Evolutionary conservation across 2,797 vertebrate genomes (phyloP), one percentile per base, ranked within the genome.

Genomic region (Chrosomus eos): DNA sequence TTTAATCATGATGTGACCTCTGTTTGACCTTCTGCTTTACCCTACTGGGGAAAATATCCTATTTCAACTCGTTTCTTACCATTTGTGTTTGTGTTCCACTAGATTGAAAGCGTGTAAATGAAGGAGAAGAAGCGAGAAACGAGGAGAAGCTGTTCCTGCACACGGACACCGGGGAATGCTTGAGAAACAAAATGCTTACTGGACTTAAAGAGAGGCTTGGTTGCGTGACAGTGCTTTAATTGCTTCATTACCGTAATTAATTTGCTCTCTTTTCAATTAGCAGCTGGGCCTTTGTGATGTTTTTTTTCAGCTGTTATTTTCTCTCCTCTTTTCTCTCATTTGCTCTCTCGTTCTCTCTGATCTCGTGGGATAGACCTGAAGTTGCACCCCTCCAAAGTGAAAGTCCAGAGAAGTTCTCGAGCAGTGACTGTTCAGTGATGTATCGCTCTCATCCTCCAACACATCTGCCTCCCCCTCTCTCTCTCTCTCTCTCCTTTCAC

Each of bases 221-320:
- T 72, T 88, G 87, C 79, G 71, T 89, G 88, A 87, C 90, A 88
- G 87, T 75, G 81, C 84, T 88, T 90, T 89, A 90, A 90, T 89
- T 88, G 88, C 88, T 90, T 90, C 86, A 89, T 89, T 90, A 89
- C 74, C 60, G 87, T 89, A 90, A 90, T 90, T 89, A 87, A 90
- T 89, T 90, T 88, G 86, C 87, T 87, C 87, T 90, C 87, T 86
- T 85, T 90, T 90, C 90, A 89, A 89, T 90, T 90, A 88, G 87
- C 80, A 73, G 86, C 84, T 55, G 75, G 78, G 83, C 86, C 85
- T 86, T 87, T 85, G 86, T 84, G 81, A 86, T 87, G 83, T 76
- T 86, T 80, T 76, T 86, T 80, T 85, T 84, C 83, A 84, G 75
- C 83, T 88, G 83, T 80, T 87, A 81, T 73, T 43, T 79, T 86